Conservation (phyloP, 2,797 vertebrate species). For the Betta splendens region DNA sequence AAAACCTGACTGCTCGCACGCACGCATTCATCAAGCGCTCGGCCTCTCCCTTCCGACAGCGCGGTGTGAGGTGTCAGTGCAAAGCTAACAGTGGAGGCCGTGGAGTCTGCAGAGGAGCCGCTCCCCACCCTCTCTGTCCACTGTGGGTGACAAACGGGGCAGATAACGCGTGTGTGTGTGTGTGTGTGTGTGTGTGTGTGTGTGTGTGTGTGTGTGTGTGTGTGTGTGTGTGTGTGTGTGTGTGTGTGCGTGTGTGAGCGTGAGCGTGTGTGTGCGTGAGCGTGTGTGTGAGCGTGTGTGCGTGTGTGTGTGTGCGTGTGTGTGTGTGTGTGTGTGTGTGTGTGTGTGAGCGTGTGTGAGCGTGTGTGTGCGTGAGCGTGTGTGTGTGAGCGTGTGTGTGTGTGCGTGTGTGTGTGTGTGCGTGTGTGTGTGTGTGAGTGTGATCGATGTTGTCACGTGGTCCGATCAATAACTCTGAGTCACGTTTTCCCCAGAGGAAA, state of each 20-base stretch:
- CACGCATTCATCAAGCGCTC: conserved; percentile 61
- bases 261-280: conserved; percentile 13
- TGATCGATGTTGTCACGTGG: conserved; percentile 58
- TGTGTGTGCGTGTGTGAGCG: no score
- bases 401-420: conserved; percentile 21
- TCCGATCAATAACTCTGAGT: conserved; percentile 67
- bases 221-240: conserved; percentile 14
- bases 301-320: conserved; percentile 19
- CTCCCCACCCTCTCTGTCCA: conserved; percentile 78
- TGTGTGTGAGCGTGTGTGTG: conserved; percentile 41
- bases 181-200: conserved; percentile 20
- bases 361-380: conserved; percentile 18
- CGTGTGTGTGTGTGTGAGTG: conserved; percentile 21
- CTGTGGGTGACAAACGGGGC: conserved; percentile 61
- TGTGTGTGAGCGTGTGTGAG: no score
- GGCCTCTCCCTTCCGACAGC: conserved; percentile 54
- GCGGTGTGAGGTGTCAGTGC: conserved; percentile 60
- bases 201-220: no score
- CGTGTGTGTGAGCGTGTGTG: conserved; percentile 23
- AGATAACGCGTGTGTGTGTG: conserved; percentile 59
- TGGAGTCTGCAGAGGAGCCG: conserved; percentile 52
- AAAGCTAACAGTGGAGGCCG: conserved; percentile 71
- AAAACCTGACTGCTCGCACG: conserved; percentile 33
- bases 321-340: conserved; percentile 23
- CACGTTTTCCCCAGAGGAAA: conserved; percentile 26